Evolutionary conservation across 1,140 invertebrate species (phyloP).

Genomic region (Sinonovacula constricta): DNA sequence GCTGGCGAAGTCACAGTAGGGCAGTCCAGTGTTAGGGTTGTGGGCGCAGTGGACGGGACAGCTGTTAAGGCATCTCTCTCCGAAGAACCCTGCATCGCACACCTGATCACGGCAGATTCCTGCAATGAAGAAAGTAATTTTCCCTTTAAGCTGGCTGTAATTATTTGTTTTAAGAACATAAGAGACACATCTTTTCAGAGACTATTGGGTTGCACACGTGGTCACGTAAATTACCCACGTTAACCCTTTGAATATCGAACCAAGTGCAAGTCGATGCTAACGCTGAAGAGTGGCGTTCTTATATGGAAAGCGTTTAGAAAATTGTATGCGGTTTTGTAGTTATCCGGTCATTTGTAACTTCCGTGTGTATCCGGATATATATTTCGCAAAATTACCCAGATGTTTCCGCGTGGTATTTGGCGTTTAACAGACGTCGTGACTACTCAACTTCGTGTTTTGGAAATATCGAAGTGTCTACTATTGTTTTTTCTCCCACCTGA

Average conservation of each 20-base stretch:
- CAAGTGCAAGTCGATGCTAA: neutral
- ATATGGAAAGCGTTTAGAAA: no score
- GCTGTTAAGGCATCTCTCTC: neutral
- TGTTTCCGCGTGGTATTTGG: no score
- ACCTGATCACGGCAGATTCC: conserved; percentile 9
- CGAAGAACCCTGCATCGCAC: conserved; percentile 33
- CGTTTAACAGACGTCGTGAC: no score
- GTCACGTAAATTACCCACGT: neutral
- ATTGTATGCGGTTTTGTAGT: no score
- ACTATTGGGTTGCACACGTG: neutral
- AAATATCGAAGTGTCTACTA: no score
- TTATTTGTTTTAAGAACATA: neutral
- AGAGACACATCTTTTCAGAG: neutral
- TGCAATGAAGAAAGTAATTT: conserved; percentile 10
- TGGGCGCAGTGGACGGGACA: conserved; percentile 27
- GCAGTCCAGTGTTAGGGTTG: neutral
- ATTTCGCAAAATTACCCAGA: no score
- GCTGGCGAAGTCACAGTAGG: conserved; percentile 11
- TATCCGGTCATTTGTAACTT: no score
- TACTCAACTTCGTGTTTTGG: no score
- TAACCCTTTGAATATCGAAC: neutral
- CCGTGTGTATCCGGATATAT: no score
- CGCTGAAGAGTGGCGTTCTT: neutral
- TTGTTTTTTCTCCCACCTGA: no score
- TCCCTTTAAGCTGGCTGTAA: neutral